Evolutionary conservation across 2,888 invertebrate genomes (phyloP), one percentile per base, ranked within the genome.

Genomic region (Drosophila phalerata): DNA sequence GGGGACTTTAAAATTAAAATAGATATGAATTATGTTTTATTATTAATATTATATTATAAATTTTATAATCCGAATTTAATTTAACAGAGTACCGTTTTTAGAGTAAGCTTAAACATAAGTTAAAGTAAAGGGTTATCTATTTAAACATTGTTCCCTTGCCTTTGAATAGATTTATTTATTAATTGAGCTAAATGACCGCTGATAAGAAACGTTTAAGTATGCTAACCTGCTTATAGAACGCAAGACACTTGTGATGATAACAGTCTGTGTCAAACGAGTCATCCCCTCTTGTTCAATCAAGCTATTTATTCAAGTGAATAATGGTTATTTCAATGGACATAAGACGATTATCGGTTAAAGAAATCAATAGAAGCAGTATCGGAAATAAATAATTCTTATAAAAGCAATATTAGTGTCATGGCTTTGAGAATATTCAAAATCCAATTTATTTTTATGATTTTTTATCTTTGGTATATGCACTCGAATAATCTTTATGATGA

Each of bases 391-490:
- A 78, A 84, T 84, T 86, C 66, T 42, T 43, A 13, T 25, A 49
- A 43, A 38, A 47, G 17, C 55, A 61, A 63, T 77, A 73, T 72
- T 64, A 51, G 53, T 64, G 57, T 9, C 56, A 42, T 40, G 58
- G n/a, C 15, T 37, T 37, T 34, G 38, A 9, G 38, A 58, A 56
- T 57, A 37, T 47, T 77, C 48, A 63, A 72, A 85, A 82, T 67
- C 66, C 79, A 88, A 88, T 88, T 81, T 78, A 78, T 78, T 85
- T 85, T 80, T 80, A 88, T 86, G 82, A 76, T 66, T 75, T 84
- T 67, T 61, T 74, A 80, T 83, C 81, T 55, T 11, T 25, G 9
- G 32, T 38, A 38, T 58, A 15, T 52, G 52, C 13, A 38, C 38
- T 38, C 28, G 43, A 32, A 28, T 58, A 78, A 88, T 88, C 86